Evolutionary conservation across 2,888 invertebrate species (phyloP), one percentile per base, ranked within the genome.

Genomic region (Graphium colonna): DNA sequence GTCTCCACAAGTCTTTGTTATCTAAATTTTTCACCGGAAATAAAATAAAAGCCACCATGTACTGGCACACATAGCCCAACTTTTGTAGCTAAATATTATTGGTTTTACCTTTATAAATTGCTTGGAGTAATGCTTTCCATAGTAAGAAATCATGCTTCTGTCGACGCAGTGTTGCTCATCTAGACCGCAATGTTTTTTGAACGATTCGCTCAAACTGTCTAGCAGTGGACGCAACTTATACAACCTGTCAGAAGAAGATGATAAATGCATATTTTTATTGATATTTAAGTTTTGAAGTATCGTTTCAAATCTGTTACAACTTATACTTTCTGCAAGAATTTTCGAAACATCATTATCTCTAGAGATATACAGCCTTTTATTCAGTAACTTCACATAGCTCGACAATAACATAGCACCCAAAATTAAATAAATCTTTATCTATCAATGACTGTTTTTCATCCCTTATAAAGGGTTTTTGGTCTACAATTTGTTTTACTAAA

Each of bases 311-410:
- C 36, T 1, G 12, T 36, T 36, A 12, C 36, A 13, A 12, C 36
- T 36, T 12, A 36, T 36, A 12, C n/a, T 36, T 3, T 36, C 12
- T 12, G 9, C 3, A 12, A 12, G 13, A 13, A 36, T 36, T 13
- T n/a, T 51, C 42, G 51, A 51, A 39, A 51, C 47, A 43, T 55
- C 51, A 40, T 51, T 55, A 48, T 51, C 39, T 51, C 48, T 55
- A 13, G 47, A 47, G 48, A 51, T 51, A 55, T 46, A 51, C 13
- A 52, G 18, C 31, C 55, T 5, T 51, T 51, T 51, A 5, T 51
- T 55, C 44, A 48, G 51, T n/a, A 51, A 44, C 47, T 55, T 55
- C 26, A 39, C 28, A 12, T 45, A 51, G 39, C 39, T 28, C 3
- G 44, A 28, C 12, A 44, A 28, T 12, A 44, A 28, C 42, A 42